Conservation (phyloP, 1,140 invertebrate species). For the Heterodera carotae region DNA sequence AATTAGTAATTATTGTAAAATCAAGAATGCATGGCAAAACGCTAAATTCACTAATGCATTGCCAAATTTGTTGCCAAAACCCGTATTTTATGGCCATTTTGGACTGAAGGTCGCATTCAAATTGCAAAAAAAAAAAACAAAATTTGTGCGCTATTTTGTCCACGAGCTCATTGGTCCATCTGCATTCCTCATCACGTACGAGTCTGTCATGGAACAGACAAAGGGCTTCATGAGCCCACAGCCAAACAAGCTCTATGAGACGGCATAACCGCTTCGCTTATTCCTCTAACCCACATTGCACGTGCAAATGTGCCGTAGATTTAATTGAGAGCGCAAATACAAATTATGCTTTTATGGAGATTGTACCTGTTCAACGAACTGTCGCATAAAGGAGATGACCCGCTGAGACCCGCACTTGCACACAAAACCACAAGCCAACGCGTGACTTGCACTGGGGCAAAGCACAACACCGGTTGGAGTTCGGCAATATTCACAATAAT, state of each 20-base stretch:
- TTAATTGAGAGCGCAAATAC: conserved; percentile 75
- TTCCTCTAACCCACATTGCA: conserved; percentile 99
- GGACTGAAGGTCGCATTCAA: too few relatives aligned
- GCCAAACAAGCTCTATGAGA: conserved; percentile 84
- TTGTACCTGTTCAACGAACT: conserved; percentile 85
- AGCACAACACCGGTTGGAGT: conserved; percentile 95
- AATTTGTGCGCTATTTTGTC: conserved; percentile 89
- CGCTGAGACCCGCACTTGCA: conserved; percentile 92
- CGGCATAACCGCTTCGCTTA: conserved; percentile 93
- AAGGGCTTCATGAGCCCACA: conserved; percentile 98
- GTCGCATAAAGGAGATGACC: conserved; percentile 95
- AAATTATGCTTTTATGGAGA: neutral
- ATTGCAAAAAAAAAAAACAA: too few relatives aligned
- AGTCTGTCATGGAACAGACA: conserved; percentile 89
- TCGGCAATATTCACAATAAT: conserved; percentile 95
- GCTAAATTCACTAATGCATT: conserved; percentile 82
- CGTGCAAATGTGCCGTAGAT: conserved; percentile 97
- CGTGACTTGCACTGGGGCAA: conserved; percentile 86
- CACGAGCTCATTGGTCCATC: conserved; percentile 98
- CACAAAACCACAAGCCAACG: conserved; percentile 99
- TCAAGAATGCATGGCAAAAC: conserved; percentile 98
- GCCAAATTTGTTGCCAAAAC: conserved; percentile 98
- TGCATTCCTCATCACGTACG: conserved; percentile 88
- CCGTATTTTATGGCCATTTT: conserved; percentile 99
- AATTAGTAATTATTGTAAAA: conserved; percentile 79